These are phyloP conservation scores for Trichonephila clavata DNA, from an alignment of 1,140 invertebrate genomes.

Conservation along the genomic window DNA sequence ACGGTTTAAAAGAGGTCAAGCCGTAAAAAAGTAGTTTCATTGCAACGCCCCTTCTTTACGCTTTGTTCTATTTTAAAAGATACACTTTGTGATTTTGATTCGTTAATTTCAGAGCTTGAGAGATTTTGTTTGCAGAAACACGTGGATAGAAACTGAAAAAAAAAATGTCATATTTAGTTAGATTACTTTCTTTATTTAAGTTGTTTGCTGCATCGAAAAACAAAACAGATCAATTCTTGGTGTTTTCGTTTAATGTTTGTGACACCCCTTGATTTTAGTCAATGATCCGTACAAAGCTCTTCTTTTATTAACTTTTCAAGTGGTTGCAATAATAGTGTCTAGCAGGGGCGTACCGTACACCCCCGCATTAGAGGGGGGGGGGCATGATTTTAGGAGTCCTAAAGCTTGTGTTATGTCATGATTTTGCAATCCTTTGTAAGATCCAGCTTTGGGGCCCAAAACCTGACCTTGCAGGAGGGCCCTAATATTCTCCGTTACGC, in stretches of 20 bases:
- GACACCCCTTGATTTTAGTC: too few relatives aligned
- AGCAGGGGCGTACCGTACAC: too few relatives aligned
- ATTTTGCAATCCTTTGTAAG: too few relatives aligned
- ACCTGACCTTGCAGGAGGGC: too few relatives aligned
- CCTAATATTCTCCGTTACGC: too few relatives aligned
- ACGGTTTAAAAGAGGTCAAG: background rate
- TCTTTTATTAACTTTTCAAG: too few relatives aligned
- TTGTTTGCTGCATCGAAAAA: background rate
- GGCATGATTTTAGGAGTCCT: too few relatives aligned
- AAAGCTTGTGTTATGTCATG: too few relatives aligned
- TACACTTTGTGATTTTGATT: background rate
- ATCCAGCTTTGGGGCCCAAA: too few relatives aligned
- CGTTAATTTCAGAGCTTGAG: background rate
- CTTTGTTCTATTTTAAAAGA: background rate
- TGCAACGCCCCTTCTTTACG: background rate
- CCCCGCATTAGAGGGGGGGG: too few relatives aligned
- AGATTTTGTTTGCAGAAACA: background rate
- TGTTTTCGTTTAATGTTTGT: background rate
- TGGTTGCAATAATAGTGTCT: too few relatives aligned
- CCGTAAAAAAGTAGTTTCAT: background rate
- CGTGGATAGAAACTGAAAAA: background rate
- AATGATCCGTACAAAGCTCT: too few relatives aligned
- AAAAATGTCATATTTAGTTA: background rate
- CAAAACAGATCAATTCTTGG: background rate
- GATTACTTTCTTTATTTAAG: background rate